Base-by-base conservation (phyloP, 2,888 invertebrate genomes). In the Hedya salicella region DNA sequence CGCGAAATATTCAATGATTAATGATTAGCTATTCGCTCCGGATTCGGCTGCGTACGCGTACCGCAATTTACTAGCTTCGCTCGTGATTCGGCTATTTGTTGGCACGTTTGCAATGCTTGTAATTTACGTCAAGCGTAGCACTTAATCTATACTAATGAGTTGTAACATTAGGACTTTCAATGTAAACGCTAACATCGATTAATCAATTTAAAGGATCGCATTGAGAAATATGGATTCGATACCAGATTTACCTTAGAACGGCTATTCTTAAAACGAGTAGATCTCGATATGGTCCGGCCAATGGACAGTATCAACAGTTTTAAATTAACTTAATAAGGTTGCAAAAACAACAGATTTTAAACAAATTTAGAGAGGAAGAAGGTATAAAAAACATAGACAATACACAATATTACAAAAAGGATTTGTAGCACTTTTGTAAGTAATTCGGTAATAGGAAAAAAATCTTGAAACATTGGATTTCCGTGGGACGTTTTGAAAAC, bases 31-130 rank as follows among this genome's bases (percentile, higher is more conserved):
- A 67, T 71, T 72, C 68, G 72, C 72, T 70, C 65, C 70, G 67
- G 67, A 62, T 68, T 66, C 48, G 60, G 67, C 69, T 44, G 46
- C 65, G 72, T 70, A 75, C 69, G 60, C 70, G 73, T 71, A 72
- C 74, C 67, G 66, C 69, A 70, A 78, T 78, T 79, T 77, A 75
- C 70, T 61, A 30, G 16, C 16, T 11, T 68, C 60, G 68, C 71
- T 85, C 87, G 85, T 86, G 87, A 80, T 75, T 69, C 17, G 69
- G 73, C 76, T 73, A 82, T 87, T 85, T 80, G 77, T 75, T 71
- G 54, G 72, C 71, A 73, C 69, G 67, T 75, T 70, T 70, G 74
- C 72, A 73, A 75, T 70, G 69, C 67, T 71, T 71, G 70, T 72
- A 73, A 73, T 78, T 80, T 73, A 70, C 67, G 62, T 68, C 61